Conservation (phyloP, 1,140 invertebrate genomes). For the Bacillus rossius region DNA sequence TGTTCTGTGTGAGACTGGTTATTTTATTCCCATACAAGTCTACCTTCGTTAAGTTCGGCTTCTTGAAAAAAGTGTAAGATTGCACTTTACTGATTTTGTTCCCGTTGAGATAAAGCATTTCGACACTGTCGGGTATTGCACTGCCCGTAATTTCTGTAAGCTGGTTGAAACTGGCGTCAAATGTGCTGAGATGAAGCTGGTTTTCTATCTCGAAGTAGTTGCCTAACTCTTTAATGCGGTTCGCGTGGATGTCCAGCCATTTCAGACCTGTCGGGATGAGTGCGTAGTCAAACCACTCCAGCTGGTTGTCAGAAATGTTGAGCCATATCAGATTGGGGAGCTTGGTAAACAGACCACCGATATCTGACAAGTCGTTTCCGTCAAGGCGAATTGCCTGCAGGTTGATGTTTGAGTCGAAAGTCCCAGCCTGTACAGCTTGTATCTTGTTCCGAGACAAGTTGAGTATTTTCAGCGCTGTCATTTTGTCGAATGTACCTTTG, state of each 20-base stretch:
- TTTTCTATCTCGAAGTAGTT: conserved; percentile 88
- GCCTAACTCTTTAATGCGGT: conserved; percentile 79
- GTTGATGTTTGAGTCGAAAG: conserved; percentile 78
- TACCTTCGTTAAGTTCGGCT: conserved; percentile 81
- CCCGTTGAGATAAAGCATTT: conserved; percentile 77
- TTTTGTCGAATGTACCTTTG: conserved; percentile 75
- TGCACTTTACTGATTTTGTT: conserved; percentile 84
- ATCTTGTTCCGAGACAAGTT: conserved; percentile 86
- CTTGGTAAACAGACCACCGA: conserved; percentile 77
- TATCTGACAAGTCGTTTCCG: conserved; percentile 80
- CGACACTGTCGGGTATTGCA: conserved; percentile 80
- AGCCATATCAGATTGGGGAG: conserved; percentile 84
- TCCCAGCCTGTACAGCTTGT: conserved; percentile 73
- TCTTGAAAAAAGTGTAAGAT: conserved; percentile 90
- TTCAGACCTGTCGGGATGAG: conserved; percentile 83
- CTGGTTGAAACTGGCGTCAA: conserved; percentile 81
- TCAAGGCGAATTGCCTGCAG: conserved; percentile 83
- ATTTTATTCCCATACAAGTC: conserved; percentile 83
- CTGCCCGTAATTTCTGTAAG: conserved; percentile 75
- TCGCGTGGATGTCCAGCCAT: conserved; percentile 86
- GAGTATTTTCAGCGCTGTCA: conserved; percentile 77
- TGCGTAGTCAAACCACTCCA: conserved; percentile 87
- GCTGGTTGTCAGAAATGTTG: conserved; percentile 81
- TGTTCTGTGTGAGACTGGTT: conserved; percentile 77
- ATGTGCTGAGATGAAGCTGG: conserved; percentile 71